phyloP scores from a whole-genome alignment of 2,797 vertebrate genomes.

The Pipistrellus kuhlii region DNA sequence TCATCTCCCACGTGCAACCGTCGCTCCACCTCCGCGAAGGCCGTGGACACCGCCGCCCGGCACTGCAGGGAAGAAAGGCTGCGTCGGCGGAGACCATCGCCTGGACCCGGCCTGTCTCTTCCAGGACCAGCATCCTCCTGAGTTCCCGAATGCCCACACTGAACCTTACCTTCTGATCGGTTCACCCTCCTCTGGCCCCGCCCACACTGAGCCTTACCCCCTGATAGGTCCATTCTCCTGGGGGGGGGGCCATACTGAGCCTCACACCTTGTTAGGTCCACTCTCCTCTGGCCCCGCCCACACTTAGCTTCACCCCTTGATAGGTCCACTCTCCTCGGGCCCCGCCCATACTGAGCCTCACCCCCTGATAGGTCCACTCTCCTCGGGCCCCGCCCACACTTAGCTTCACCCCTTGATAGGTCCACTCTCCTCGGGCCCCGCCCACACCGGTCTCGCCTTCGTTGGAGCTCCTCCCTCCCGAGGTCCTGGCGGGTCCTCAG shows the following conservation, averaged over 20 bases:
- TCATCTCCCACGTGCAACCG: conserved; percentile 81
- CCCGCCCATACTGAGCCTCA: too few species aligned
- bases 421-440: too few species aligned
- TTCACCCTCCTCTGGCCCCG: too few species aligned
- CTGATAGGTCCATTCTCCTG: background rate
- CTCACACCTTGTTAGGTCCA: too few species aligned
- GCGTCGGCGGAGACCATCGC: background rate
- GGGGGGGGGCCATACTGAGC: too few species aligned
- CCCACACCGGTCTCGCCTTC: background rate
- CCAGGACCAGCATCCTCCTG: fast-evolving
- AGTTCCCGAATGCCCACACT: too few species aligned
- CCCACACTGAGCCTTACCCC: background rate
- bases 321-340: too few species aligned
- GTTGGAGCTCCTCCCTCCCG: fast-evolving
- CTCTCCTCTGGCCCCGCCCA: too few species aligned
- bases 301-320: too few species aligned
- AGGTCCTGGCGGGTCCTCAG: fast-evolving
- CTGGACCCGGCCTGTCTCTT: background rate
- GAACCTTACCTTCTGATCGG: background rate
- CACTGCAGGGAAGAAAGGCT: conserved; percentile 85
- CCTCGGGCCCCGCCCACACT: too few species aligned
- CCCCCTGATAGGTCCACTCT: background rate
- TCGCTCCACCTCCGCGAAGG: conserved; percentile 87
- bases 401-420: background rate
- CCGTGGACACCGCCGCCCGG: conserved; percentile 79